Conservation (phyloP, 1,140 invertebrate species). For the Plutomurus gul region DNA sequence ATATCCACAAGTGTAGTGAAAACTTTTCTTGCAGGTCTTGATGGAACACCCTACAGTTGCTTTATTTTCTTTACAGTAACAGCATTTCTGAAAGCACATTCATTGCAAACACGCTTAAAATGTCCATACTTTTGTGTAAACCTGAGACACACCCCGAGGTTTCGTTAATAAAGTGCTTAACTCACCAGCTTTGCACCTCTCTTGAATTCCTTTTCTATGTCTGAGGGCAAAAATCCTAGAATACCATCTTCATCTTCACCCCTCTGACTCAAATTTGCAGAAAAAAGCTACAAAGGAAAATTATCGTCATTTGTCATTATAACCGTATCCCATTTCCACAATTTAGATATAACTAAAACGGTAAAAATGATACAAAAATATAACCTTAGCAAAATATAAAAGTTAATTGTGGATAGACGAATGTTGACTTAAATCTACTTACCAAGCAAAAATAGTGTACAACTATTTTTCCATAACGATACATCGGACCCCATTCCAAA, state of each 20-base stretch:
- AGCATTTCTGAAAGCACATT: slow-evolving; percentile 62
- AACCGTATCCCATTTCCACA: no score
- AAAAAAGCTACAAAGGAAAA: slow-evolving; percentile 64
- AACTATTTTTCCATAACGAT: slow-evolving; percentile 27
- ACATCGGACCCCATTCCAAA: slow-evolving; percentile 49
- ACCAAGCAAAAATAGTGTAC: slow-evolving; percentile 53
- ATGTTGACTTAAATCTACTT: not conserved
- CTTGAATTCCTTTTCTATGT: slow-evolving; percentile 65
- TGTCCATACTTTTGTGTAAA: not conserved
- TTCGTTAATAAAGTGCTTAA: not conserved
- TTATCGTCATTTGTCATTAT: not conserved
- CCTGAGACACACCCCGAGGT: no score
- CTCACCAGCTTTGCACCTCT: slow-evolving; percentile 61
- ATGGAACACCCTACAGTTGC: slow-evolving; percentile 67
- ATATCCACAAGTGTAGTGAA: slow-evolving; percentile 68
- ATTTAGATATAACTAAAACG: not conserved
- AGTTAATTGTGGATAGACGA: not conserved
- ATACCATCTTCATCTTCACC: slow-evolving; percentile 66
- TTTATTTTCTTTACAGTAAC: slow-evolving; percentile 63
- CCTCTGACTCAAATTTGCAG: slow-evolving; percentile 65
- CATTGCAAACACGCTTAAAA: not conserved
- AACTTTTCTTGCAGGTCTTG: slow-evolving; percentile 63
- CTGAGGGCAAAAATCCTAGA: slow-evolving; percentile 65
- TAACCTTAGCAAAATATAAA: not conserved
- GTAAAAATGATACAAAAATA: not conserved